Conservation (phyloP, 2,797 vertebrate genomes). For the Knipowitschia caucasica region DNA sequence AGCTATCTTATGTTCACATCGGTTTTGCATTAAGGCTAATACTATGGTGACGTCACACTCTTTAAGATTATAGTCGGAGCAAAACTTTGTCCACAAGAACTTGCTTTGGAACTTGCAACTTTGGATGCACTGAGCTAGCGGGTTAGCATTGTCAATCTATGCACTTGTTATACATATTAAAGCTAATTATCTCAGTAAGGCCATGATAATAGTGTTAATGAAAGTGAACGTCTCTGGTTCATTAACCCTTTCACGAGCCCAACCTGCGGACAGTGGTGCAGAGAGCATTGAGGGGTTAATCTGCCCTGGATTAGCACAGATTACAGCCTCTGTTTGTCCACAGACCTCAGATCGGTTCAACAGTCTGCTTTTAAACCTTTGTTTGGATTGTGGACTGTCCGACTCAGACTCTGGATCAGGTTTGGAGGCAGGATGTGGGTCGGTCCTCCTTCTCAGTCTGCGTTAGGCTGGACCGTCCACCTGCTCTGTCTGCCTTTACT, state of each 20-base stretch:
- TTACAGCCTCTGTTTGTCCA: constrained; percentile 33
- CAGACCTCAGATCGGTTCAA: constrained; percentile 26
- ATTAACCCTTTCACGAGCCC: background rate
- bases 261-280: background rate
- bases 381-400: background rate
- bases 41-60: no score
- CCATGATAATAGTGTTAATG: no score
- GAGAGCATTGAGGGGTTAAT: constrained; percentile 8
- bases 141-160: no score
- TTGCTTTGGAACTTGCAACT: no score
- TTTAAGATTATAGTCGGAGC: no score
- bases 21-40: no score
- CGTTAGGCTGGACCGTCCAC: background rate
- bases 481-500: background rate
- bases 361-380: background rate
- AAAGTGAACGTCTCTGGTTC: background rate
- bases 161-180: no score
- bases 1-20: no score
- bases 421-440: background rate
- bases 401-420: constrained; percentile 17
- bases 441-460: background rate
- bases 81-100: no score
- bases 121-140: no score
- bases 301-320: constrained; percentile 62
- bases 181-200: no score